Evolutionary conservation across 1,140 invertebrate species (phyloP), one percentile per base, ranked within the genome.

Genomic region (Calephelis nemesis): DNA sequence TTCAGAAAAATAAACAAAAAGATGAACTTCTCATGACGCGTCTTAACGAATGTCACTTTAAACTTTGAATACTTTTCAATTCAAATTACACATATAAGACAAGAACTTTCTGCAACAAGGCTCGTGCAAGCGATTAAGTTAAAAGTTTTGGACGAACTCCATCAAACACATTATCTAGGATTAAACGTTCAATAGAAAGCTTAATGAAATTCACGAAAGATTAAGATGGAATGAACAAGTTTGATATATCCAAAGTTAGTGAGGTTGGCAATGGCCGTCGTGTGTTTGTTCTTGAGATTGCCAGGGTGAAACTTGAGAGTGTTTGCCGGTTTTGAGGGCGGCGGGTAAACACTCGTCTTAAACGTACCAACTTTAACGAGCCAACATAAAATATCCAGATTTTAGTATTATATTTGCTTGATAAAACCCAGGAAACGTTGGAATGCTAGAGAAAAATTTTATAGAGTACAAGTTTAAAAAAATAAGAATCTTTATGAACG

Each of bases 271-370:
- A 72, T 82, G 79, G 79, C 75, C 76, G 63, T 78, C 83, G 78
- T 74, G 83, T 83, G 81, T 82, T 83, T 85, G 83, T 83, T 82
- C 78, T 79, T 76, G 75, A 85, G 81, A 83, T 83, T 83, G 81
- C 73, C 75, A 79, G 81, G 74, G 81, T 84, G 77, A 80, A 78
- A 83, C 78, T 82, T 83, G 82, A 82, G 76, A 80, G 64, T 82
- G 81, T 84, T 84, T 80, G 78, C 83, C 76, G 81, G 79, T 85
- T 84, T 81, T 78, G 81, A 78, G 79, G 79, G 74, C 74, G 73
- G 68, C 70, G 75, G 64, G 72, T 76, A 85, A 83, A 82, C 77
- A 84, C 72, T 39, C 72, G 72, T 73, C 66, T 76, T 74, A 74
- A 78, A 76, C 69, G 76, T 74, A 74, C 75, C 74, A 74, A 78